Conservation (phyloP, 92 coral and sea anemone species). For the Palythoa grandis region DNA sequence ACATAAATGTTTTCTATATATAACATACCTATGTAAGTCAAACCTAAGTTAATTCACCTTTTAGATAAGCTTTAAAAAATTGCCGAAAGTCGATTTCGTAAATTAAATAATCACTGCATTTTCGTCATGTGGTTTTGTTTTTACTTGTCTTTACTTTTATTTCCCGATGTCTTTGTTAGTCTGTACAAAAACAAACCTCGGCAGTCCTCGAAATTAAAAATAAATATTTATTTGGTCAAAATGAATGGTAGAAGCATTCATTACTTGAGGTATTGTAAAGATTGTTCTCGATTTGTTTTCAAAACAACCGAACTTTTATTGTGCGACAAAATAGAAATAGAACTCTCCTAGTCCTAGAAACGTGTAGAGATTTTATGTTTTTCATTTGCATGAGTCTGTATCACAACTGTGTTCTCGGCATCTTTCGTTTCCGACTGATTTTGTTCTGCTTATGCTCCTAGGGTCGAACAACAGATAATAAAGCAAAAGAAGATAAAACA, state of each 20-base stretch:
- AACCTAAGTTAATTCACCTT: neutral
- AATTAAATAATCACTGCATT: slow-evolving; percentile 12
- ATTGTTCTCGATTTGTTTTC: slow-evolving; percentile 6
- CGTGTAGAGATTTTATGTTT: no score
- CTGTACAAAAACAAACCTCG: slow-evolving; percentile 8
- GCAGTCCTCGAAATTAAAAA: slow-evolving; percentile 2
- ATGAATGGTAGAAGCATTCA: neutral
- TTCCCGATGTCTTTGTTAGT: neutral
- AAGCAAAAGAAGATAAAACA: no score
- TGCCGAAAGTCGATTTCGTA: neutral
- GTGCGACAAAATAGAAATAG: no score
- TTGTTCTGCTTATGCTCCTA: no score
- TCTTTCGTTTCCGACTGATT: no score
- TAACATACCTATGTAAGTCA: neutral
- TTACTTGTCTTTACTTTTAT: neutral
- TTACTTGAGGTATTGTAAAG: slow-evolving; percentile 4
- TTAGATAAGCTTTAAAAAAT: neutral
- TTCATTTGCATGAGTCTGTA: no score
- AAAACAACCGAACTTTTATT: no score
- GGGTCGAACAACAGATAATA: no score
- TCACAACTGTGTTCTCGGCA: no score
- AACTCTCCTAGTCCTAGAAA: no score
- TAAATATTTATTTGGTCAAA: slow-evolving; percentile 16
- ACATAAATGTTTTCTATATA: neutral
- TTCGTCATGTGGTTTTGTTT: slow-evolving; percentile 28